Evolutionary conservation across 1,140 invertebrate species (phyloP), one percentile per base, ranked within the genome.

Genomic region (Eupeodes corollae): DNA sequence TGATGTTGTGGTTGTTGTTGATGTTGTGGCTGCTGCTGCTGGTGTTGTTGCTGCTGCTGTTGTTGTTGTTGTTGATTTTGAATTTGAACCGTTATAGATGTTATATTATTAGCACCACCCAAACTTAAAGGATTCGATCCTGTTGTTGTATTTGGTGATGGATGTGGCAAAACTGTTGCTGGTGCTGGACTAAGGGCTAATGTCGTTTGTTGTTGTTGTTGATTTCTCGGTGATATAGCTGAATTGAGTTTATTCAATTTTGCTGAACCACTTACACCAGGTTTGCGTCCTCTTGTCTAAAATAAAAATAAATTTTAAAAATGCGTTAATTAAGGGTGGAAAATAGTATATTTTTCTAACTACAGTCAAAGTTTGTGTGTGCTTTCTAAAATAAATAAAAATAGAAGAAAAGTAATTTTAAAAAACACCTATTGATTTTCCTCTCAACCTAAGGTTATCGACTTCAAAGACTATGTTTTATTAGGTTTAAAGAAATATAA

Each of bases 111-210:
- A 34, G 33, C 30, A 35, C 42, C 50, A 16, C 35, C 32, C 34
- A 51, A 34, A 26, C 21, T 37, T 37, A 37, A 37, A 37, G 35
- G 13, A 14, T 37, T 14, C 34, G 34, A 44, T 46, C 44, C 43
- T 52, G 40, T 56, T 49, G 61, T 57, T 21, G 59, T 64, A 56
- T 68, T 68, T 56, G 66, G 66, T 54, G 66, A 68, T 56, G 56
- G 59, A 55, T 67, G 64, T 52, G 65, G 59, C 56, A 65, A 53
- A 48, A 61, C 50, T 51, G 63, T 57, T 52, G 58, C 59, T 16
- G 63, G 58, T 52, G 58, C 51, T 51, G 65, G 66, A 62, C 65
- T 68, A 51, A 65, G 41, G 12, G 54, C 49, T 33, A 54, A 51
- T 41, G 48, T 49, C 8, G 48, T 47, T 34, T 19, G 21, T 41